Evolutionary conservation across 2,113 vertebrate species (phyloP).

Genomic region (Labeo catla): DNA sequence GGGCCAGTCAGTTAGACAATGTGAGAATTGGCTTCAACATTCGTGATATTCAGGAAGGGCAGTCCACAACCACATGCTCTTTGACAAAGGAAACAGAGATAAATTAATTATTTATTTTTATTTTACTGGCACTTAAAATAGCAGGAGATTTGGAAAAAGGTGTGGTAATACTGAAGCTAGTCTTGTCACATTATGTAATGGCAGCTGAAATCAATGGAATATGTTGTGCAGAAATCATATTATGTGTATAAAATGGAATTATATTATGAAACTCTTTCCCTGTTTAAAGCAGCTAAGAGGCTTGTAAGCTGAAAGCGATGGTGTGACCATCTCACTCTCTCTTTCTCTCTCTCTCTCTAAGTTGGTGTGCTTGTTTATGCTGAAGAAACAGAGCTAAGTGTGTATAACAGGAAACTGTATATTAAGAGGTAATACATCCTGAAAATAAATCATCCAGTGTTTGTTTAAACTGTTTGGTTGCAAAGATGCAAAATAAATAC

Average conservation of each 20-base stretch:
- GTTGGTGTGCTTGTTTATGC: background rate
- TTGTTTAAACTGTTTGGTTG: background rate
- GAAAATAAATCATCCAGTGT: background rate
- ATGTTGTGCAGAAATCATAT: background rate
- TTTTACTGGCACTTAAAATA: background rate
- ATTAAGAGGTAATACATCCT: background rate
- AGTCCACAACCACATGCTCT: background rate
- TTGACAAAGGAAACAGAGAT: background rate
- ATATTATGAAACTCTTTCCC: background rate
- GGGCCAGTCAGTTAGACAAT: background rate
- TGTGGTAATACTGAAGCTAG: background rate
- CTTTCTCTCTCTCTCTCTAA: background rate
- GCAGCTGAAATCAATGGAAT: background rate
- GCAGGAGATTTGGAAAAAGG: too few relatives aligned
- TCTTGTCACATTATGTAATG: background rate
- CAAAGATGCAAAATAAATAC: background rate
- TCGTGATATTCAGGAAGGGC: background rate
- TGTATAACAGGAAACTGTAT: constrained; percentile 6
- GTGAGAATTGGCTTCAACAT: constrained; percentile 6
- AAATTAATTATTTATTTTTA: background rate
- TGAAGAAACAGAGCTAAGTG: constrained; percentile 3
- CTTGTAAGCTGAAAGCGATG: background rate
- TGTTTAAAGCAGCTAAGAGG: background rate
- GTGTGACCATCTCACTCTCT: background rate
- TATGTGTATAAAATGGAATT: background rate